Conservation (phyloP, 2,888 invertebrate species). For the Ophonus ardosiacus region DNA sequence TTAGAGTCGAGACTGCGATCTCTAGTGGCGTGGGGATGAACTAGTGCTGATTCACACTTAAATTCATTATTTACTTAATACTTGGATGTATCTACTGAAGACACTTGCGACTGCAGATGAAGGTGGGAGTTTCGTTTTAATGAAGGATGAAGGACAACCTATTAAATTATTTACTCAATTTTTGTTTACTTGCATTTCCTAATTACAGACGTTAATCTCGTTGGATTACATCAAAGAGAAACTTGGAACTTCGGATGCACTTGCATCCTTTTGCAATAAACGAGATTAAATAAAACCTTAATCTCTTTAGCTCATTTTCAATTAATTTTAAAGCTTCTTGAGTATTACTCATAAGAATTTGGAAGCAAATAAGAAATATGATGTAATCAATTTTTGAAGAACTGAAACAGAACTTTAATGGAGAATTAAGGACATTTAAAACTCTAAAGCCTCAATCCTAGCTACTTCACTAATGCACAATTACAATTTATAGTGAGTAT, state of each 20-base stretch:
- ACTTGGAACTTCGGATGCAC: background rate
- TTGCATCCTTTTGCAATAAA: background rate
- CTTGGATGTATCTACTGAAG: conserved; percentile 36
- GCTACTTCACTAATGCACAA: too few relatives aligned
- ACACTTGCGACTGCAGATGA: background rate
- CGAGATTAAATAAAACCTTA: conserved; percentile 25
- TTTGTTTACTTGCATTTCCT: conserved; percentile 28
- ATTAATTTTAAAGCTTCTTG: background rate
- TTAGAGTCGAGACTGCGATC: conserved; percentile 34
- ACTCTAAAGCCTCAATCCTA: too few relatives aligned
- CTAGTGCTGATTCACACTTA: conserved; percentile 54
- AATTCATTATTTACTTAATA: conserved; percentile 59
- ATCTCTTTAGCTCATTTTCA: background rate
- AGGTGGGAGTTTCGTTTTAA: conserved; percentile 12
- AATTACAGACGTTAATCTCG: background rate
- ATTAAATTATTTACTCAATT: conserved; percentile 25
- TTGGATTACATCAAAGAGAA: background rate
- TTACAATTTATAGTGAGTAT: too few relatives aligned
- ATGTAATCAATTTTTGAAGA: too few relatives aligned
- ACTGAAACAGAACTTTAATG: too few relatives aligned
- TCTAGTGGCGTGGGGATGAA: conserved; percentile 25
- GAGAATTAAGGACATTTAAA: too few relatives aligned
- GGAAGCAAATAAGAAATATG: too few relatives aligned
- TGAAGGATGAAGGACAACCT: background rate
- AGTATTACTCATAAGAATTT: background rate